phyloP scores from a whole-genome alignment of 2,113 vertebrate species.

The Carollia perspicillata region DNA sequence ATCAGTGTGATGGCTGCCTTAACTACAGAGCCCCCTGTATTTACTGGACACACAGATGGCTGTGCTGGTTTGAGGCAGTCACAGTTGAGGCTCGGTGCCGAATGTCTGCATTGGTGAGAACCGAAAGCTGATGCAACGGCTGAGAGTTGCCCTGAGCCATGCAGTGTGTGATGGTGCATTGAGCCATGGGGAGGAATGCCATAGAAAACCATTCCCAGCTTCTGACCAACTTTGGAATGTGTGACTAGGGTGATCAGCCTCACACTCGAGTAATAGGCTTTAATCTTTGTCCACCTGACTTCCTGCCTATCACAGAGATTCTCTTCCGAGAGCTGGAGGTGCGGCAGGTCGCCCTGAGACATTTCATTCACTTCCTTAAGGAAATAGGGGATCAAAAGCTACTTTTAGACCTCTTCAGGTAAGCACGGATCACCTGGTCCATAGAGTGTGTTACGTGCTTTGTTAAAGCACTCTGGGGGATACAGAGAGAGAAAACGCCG shows the following conservation, averaged over 20 bases:
- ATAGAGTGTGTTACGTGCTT: not conserved
- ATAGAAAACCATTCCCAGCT: not conserved
- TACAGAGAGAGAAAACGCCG: not conserved
- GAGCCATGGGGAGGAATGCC: not conserved
- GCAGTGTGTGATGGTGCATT: not conserved
- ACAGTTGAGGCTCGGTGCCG: not conserved
- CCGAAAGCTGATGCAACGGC: not conserved
- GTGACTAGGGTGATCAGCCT: not conserved
- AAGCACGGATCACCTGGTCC: slow-evolving; percentile 47
- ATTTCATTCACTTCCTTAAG: slow-evolving; percentile 93
- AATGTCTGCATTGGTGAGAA: not conserved
- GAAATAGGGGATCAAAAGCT: slow-evolving; percentile 90
- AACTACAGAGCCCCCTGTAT: not conserved
- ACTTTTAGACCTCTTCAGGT: slow-evolving; percentile 93
- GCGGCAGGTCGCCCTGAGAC: slow-evolving; percentile 90
- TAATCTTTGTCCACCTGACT: not conserved
- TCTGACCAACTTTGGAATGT: not conserved
- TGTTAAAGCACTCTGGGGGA: not conserved
- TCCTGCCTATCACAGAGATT: slow-evolving; percentile 82
- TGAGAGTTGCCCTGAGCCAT: not conserved
- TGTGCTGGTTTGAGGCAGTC: not conserved
- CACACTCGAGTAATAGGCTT: not conserved
- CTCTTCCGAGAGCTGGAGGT: slow-evolving; percentile 91
- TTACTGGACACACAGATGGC: not conserved
- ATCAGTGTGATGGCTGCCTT: not conserved